These are phyloP conservation scores for Vanessa cardui DNA, from an alignment of 2,888 invertebrate genomes.

Conservation along the genomic window DNA sequence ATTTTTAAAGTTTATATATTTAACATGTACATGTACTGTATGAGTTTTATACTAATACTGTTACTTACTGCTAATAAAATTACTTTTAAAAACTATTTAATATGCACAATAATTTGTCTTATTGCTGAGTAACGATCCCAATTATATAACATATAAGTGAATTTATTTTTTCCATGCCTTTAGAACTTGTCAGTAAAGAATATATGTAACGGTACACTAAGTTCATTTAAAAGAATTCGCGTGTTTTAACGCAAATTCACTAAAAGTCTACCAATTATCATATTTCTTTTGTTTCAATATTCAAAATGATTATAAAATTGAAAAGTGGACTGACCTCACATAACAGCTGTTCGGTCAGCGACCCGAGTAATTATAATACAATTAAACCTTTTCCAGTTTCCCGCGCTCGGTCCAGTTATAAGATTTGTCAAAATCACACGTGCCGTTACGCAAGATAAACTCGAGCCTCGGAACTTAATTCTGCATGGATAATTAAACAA, in stretches of 20 bases:
- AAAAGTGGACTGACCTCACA: slow-evolving; percentile 21
- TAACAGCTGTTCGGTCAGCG: slow-evolving; percentile 33
- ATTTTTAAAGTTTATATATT: too few relatives aligned
- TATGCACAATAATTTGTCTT: too few relatives aligned
- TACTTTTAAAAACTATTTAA: too few relatives aligned
- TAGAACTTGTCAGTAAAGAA: too few relatives aligned
- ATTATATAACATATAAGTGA: too few relatives aligned
- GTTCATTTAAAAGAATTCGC: not conserved
- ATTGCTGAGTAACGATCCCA: too few relatives aligned
- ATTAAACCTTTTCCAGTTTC: slow-evolving; percentile 44
- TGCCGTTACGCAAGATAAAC: slow-evolving; percentile 33
- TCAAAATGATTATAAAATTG: not conserved
- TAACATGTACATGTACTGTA: too few relatives aligned
- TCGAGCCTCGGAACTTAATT: not conserved
- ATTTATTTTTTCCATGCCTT: too few relatives aligned
- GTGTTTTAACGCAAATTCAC: not conserved
- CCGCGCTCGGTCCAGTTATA: slow-evolving; percentile 39
- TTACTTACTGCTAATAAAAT: too few relatives aligned
- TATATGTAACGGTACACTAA: not conserved
- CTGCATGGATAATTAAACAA: slow-evolving; percentile 6
- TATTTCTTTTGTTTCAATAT: slow-evolving; percentile 8
- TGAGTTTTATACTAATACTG: too few relatives aligned
- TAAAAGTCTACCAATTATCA: not conserved
- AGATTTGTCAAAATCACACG: slow-evolving; percentile 44
- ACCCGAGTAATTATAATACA: slow-evolving; percentile 46